Evolutionary conservation across 2,797 vertebrate genomes (phyloP).

Genomic region (Sorex maritimensis): DNA sequence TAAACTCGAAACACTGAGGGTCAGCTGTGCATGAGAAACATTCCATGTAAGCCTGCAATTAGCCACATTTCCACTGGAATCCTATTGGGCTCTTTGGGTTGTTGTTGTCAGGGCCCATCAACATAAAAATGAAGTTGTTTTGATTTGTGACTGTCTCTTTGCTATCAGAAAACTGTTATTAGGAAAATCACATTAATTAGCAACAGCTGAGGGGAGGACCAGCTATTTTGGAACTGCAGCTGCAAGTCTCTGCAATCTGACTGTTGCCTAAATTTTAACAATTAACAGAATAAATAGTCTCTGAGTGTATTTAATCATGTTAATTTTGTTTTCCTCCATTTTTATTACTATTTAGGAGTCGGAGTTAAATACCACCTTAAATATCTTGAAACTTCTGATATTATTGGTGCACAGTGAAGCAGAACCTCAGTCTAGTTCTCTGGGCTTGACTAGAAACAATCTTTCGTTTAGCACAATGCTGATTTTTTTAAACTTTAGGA

Average conservation of each 20-base stretch:
- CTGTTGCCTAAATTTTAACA: constrained; percentile 83
- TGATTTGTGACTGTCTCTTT: constrained; percentile 82
- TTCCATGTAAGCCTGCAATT: neutral
- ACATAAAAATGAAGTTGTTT: constrained; percentile 85
- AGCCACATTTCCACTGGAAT: constrained; percentile 34
- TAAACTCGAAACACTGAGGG: neutral
- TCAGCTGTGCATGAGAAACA: neutral
- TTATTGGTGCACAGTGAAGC: constrained; percentile 39
- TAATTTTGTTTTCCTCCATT: constrained; percentile 85
- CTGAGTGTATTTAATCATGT: constrained; percentile 78
- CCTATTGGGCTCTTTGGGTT: constrained; percentile 38
- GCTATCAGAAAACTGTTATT: constrained; percentile 86
- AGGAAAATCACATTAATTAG: constrained; percentile 87
- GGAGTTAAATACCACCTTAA: constrained; percentile 63
- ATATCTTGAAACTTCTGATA: constrained; percentile 72
- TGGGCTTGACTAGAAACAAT: constrained; percentile 38
- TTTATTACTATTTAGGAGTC: constrained; percentile 73
- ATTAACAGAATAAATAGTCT: constrained; percentile 80
- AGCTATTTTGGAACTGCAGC: constrained; percentile 80
- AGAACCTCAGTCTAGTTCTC: constrained; percentile 31
- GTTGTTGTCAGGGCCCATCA: constrained; percentile 71
- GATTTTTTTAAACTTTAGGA: constrained; percentile 61
- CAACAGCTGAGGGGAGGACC: constrained; percentile 80
- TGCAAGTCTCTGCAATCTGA: constrained; percentile 79
- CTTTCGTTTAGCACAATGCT: constrained; percentile 45